phyloP scores from a whole-genome alignment of 2,888 invertebrate genomes.

The Charanyca ferruginea region DNA sequence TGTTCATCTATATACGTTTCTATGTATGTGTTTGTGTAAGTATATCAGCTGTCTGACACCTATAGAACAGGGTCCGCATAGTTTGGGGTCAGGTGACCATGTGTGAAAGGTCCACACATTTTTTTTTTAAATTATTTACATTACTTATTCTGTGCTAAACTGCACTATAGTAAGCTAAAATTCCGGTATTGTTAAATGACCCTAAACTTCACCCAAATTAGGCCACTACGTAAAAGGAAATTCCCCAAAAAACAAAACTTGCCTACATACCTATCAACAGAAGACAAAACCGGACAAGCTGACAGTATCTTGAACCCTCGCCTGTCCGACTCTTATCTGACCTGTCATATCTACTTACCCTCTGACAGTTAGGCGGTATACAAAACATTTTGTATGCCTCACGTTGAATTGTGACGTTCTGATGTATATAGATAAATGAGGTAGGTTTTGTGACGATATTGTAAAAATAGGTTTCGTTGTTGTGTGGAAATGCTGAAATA shows the following conservation, averaged over 20 bases:
- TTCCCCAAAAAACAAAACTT: slow-evolving; percentile 6
- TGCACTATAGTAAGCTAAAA: too few relatives aligned
- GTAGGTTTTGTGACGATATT: slow-evolving; percentile 7
- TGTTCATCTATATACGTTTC: too few relatives aligned
- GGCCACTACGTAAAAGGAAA: neutral
- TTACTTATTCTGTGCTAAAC: too few relatives aligned
- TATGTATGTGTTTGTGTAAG: too few relatives aligned
- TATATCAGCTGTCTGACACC: too few relatives aligned
- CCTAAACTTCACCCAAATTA: neutral
- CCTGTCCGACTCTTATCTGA: slow-evolving; percentile 54
- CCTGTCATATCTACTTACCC: slow-evolving; percentile 56
- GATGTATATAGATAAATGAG: slow-evolving; percentile 43
- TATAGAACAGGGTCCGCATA: too few relatives aligned
- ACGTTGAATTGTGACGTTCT: neutral
- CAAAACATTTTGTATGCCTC: slow-evolving; percentile 30
- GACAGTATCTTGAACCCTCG: slow-evolving; percentile 51
- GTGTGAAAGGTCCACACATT: too few relatives aligned
- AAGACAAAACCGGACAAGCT: slow-evolving; percentile 26
- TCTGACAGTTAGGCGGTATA: slow-evolving; percentile 46
- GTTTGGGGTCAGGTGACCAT: too few relatives aligned
- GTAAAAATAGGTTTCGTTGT: neutral
- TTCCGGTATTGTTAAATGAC: too few relatives aligned
- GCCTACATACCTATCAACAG: slow-evolving; percentile 23
- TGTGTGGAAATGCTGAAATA: too few relatives aligned
- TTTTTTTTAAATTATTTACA: too few relatives aligned